A percentile compares a stretch with the other conserved stretches of the same genome.
Evolutionary conservation across 2,797 vertebrate species (phyloP).

Genomic region (Sphenopsis melanotis): DNA sequence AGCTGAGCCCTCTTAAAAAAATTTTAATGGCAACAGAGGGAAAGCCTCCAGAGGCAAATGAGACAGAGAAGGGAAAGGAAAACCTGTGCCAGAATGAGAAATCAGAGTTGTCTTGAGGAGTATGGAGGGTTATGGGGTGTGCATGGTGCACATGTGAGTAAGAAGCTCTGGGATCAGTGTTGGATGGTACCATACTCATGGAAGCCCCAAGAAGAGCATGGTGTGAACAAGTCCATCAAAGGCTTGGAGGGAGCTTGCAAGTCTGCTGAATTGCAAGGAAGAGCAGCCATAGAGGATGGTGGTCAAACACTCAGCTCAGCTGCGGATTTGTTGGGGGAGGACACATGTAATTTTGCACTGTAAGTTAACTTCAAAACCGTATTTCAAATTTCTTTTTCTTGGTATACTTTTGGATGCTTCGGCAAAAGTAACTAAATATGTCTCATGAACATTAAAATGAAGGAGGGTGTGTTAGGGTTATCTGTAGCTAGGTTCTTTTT

Average conservation of each 20-base stretch:
- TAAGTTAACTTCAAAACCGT: neutral
- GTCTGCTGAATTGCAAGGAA: neutral
- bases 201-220: neutral
- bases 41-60: neutral
- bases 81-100: neutral
- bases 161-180: neutral
- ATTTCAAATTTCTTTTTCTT: neutral
- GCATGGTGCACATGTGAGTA: rapidly evolving
- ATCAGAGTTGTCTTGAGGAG: neutral
- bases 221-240: neutral
- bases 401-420: neutral
- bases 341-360: rapidly evolving
- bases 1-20: neutral
- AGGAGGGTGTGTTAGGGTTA: neutral
- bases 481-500: neutral
- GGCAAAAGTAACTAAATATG: neutral
- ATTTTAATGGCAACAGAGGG: neutral
- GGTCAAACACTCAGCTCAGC: neutral
- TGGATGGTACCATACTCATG: neutral
- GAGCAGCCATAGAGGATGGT: neutral
- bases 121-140: neutral
- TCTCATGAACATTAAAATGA: neutral
- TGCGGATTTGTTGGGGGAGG: neutral
- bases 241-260: neutral
- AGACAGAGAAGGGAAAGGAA: neutral